A percentile compares a stretch with the other conserved stretches of the same genome.
These are phyloP conservation scores for Isaurus tuberculatus DNA, from an alignment of 92 coral and sea anemone genomes.

Conservation along the genomic window DNA sequence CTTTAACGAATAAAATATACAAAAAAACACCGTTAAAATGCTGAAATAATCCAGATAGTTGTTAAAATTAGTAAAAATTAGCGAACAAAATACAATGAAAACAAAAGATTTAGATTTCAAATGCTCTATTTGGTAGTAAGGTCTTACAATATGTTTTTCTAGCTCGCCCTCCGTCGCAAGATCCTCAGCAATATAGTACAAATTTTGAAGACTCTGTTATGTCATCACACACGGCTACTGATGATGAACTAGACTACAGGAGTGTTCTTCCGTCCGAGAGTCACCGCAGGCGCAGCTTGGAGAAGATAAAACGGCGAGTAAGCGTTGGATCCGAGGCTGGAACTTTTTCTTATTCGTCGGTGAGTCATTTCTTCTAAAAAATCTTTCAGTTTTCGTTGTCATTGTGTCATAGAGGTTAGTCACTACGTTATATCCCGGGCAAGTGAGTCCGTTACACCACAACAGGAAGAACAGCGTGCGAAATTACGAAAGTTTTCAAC, in stretches of 20 bases:
- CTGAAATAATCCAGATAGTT: too few species aligned
- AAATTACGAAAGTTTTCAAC: too few species aligned
- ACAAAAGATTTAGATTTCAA: too few species aligned
- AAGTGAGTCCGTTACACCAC: too few species aligned
- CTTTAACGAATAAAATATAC: too few species aligned
- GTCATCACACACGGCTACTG: slow-evolving; percentile 95
- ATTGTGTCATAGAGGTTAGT: too few species aligned
- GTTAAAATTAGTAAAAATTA: too few species aligned
- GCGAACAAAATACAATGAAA: too few species aligned
- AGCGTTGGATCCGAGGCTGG: slow-evolving; percentile 78
- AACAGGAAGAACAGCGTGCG: too few species aligned
- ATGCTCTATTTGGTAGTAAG: neutral
- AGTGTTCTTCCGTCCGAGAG: slow-evolving; percentile 92
- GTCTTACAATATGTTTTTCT: neutral
- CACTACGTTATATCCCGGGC: neutral
- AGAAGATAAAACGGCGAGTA: slow-evolving; percentile 61
- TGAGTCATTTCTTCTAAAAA: slow-evolving; percentile 33
- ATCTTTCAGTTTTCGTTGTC: too few species aligned
- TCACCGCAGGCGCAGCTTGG: slow-evolving; percentile 89
- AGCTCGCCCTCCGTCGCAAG: slow-evolving; percentile 57
- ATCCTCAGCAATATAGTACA: slow-evolving; percentile 77
- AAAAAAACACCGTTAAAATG: too few species aligned
- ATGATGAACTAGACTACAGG: slow-evolving; percentile 91
- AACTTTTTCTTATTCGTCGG: slow-evolving; percentile 82
- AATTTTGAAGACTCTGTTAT: slow-evolving; percentile 93